Conservation (phyloP, 2,113 vertebrate species). For the Setophaga kirtlandii region DNA sequence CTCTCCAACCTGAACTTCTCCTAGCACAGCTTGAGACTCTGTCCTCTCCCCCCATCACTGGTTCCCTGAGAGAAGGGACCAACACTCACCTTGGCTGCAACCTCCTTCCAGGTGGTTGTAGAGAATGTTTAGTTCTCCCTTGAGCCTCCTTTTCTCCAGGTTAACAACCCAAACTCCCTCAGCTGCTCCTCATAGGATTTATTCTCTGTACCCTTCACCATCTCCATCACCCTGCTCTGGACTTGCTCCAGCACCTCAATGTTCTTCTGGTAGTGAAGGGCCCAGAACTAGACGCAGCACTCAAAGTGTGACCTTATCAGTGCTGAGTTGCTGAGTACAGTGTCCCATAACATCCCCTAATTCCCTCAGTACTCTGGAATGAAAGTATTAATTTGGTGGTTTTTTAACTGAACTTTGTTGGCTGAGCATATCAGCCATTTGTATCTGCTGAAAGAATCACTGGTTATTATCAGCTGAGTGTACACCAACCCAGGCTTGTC, state of each 20-base stretch:
- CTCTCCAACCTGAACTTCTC: not conserved
- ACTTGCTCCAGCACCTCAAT: too few species aligned
- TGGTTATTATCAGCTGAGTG: not conserved
- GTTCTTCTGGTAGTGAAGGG: not conserved
- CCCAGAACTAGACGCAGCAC: not conserved
- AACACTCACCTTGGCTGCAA: not conserved
- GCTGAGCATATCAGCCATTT: not conserved
- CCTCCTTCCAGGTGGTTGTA: not conserved
- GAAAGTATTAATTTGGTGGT: fast-evolving
- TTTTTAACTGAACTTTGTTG: not conserved
- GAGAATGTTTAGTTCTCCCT: not conserved
- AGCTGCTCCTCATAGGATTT: not conserved
- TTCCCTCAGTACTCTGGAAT: not conserved
- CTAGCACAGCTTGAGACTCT: not conserved
- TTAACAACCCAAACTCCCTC: not conserved
- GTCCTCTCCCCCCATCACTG: too few species aligned
- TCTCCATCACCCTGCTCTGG: too few species aligned
- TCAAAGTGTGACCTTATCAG: not conserved
- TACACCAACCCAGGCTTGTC: not conserved
- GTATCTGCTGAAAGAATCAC: not conserved
- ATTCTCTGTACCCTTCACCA: not conserved
- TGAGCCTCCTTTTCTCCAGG: not conserved
- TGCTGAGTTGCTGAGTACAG: too few species aligned
- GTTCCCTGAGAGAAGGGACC: not conserved
- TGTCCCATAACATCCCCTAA: not conserved